Conservation (phyloP, 2,888 invertebrate genomes). For the Nephrotoma guestfalica region DNA sequence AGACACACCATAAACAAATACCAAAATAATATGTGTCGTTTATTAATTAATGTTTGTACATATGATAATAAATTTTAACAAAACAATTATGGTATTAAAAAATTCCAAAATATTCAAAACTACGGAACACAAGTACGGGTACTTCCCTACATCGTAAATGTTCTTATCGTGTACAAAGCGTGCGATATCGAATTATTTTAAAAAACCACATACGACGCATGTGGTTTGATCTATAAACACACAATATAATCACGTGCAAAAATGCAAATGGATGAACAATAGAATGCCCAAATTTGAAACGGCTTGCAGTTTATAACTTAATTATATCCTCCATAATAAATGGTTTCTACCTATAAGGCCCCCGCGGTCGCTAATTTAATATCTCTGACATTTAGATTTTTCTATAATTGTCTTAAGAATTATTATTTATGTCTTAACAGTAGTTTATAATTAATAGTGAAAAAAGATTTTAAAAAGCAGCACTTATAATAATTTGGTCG, state of each 20-base stretch:
- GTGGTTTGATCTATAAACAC: no score
- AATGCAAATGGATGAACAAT: no score
- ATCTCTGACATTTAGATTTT: no score
- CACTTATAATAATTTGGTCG: neutral
- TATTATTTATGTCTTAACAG: no score
- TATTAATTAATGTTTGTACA: neutral
- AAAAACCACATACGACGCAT: neutral
- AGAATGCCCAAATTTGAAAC: no score
- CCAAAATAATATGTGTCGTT: neutral
- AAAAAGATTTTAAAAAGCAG: neutral
- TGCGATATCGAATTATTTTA: neutral
- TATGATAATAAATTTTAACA: neutral
- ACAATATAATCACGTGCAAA: no score
- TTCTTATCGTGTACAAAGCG: neutral
- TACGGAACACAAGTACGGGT: neutral
- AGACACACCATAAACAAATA: neutral
- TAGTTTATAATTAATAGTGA: no score
- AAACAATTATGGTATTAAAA: neutral
- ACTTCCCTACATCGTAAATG: neutral
- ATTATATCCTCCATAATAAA: no score
- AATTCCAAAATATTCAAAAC: neutral
- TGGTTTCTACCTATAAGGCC: no score
- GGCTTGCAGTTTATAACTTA: no score
- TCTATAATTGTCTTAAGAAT: no score
- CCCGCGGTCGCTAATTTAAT: no score